Percentiles rank a stretch among this genome's conserved stretches.
Evolutionary conservation across 1,140 invertebrate species (phyloP).

Genomic region (Andricus grossulariae): DNA sequence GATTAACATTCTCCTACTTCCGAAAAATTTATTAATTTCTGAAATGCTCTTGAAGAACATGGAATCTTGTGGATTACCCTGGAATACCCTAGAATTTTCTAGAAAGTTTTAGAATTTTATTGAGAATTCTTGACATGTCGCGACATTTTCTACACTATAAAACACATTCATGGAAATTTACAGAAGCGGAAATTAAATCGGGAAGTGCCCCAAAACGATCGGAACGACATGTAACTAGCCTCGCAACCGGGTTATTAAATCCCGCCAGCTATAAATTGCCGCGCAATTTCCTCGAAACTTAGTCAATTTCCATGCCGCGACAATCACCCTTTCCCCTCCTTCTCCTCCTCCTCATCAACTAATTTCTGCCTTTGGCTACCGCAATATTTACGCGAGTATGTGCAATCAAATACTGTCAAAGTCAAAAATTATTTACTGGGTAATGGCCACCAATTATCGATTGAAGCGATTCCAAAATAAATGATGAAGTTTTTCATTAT

Average conservation of each 20-base stretch:
- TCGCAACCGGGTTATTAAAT: slow-evolving; percentile 47
- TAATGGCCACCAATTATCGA: too few relatives aligned
- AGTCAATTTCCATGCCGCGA: slow-evolving; percentile 62
- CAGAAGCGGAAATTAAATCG: slow-evolving; percentile 51
- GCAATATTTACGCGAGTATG: background rate
- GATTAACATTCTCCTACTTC: too few relatives aligned
- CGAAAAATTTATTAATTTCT: too few relatives aligned
- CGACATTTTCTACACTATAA: too few relatives aligned
- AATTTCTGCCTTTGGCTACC: background rate
- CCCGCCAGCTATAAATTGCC: slow-evolving; percentile 61
- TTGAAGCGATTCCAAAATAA: too few relatives aligned
- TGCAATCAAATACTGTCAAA: background rate
- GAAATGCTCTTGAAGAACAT: too few relatives aligned
- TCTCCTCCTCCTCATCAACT: background rate
- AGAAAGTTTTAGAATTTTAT: too few relatives aligned
- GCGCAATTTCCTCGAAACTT: slow-evolving; percentile 65
- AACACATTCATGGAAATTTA: slow-evolving; percentile 6
- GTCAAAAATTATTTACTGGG: background rate
- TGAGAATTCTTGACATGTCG: too few relatives aligned
- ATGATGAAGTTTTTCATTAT: too few relatives aligned
- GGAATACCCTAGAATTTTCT: too few relatives aligned
- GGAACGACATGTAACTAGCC: slow-evolving; percentile 46
- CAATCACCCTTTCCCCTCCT: slow-evolving; percentile 35
- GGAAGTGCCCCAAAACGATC: slow-evolving; percentile 50
- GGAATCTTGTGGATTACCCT: too few relatives aligned